phyloP scores from a whole-genome alignment of 2,888 invertebrate species.

The Apantesis nais region DNA sequence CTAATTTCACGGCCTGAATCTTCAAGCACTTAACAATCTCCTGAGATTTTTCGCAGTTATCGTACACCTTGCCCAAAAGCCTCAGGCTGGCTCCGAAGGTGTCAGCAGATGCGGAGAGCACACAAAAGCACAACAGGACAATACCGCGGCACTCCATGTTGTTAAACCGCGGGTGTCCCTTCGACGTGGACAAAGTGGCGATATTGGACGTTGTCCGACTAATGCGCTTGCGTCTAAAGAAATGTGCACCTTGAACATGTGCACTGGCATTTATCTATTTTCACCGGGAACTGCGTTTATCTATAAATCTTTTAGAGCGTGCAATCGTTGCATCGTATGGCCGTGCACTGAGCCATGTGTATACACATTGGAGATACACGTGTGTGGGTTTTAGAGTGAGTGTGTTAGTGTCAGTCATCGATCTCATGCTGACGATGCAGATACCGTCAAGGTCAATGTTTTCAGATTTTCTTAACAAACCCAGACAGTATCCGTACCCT shows the following conservation, averaged over 20 bases:
- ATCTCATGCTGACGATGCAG: conserved; percentile 57
- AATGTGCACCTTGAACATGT: conserved; percentile 81
- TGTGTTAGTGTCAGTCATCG: conserved; percentile 60
- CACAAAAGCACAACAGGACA: conserved; percentile 72
- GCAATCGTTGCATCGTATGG: conserved; percentile 84
- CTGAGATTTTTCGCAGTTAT: conserved; percentile 87
- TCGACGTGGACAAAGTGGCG: conserved; percentile 54
- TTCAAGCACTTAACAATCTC: conserved; percentile 90
- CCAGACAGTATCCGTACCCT: conserved; percentile 13
- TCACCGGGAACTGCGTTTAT: conserved; percentile 86
- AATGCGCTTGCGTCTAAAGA: conserved; percentile 76
- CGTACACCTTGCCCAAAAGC: conserved; percentile 83
- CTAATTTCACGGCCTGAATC: conserved; percentile 88
- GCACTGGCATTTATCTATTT: conserved; percentile 85
- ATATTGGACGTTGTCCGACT: conserved; percentile 48
- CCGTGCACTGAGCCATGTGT: conserved; percentile 78
- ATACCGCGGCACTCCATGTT: conserved; percentile 80
- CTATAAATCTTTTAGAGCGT: conserved; percentile 87
- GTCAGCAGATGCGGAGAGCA: conserved; percentile 70
- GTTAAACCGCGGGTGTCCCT: conserved; percentile 74
- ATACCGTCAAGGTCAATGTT: conserved; percentile 65
- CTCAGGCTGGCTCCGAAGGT: conserved; percentile 77
- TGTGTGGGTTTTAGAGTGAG: conserved; percentile 53
- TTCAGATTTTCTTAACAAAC: conserved; percentile 22
- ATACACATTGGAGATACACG: conserved; percentile 30